Evolutionary conservation across 2,797 vertebrate genomes (phyloP).

Genomic region (Mormyrops boulengeri): DNA sequence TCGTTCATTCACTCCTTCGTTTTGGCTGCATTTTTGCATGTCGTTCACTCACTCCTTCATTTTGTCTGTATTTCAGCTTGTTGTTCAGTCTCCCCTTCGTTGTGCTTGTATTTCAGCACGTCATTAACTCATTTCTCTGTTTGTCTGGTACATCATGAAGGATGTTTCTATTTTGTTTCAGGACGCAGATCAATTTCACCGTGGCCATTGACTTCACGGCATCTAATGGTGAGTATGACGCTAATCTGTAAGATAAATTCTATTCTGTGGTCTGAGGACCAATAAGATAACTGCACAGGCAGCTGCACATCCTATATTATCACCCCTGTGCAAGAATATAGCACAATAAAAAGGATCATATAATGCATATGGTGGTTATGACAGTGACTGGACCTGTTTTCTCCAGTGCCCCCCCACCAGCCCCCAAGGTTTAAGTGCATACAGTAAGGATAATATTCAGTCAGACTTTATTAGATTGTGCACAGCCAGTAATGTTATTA

Average conservation of each 20-base stretch:
- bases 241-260: conserved; percentile 10
- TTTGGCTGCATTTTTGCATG: too few relatives aligned
- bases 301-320: conserved; percentile 45
- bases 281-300: conserved; percentile 37
- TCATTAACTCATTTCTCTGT: not conserved
- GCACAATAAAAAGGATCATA: conserved; percentile 36
- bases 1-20: too few relatives aligned
- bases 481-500: not conserved
- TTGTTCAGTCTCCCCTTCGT: too few relatives aligned
- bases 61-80: too few relatives aligned
- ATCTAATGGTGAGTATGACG: conserved; percentile 81
- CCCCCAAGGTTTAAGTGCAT: not conserved
- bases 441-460: not conserved
- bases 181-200: conserved; percentile 98
- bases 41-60: not conserved
- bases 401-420: not conserved
- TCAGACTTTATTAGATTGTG: not conserved
- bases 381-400: conserved; percentile 24
- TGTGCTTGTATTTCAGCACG: not conserved
- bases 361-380: conserved; percentile 37
- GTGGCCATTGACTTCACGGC: conserved; percentile 98
- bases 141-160: not conserved
- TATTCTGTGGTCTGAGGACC: not conserved
- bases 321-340: conserved; percentile 38
- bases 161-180: conserved; percentile 52